Evolutionary conservation across 2,888 invertebrate genomes (phyloP).

Genomic region (Agrochola circellaris): DNA sequence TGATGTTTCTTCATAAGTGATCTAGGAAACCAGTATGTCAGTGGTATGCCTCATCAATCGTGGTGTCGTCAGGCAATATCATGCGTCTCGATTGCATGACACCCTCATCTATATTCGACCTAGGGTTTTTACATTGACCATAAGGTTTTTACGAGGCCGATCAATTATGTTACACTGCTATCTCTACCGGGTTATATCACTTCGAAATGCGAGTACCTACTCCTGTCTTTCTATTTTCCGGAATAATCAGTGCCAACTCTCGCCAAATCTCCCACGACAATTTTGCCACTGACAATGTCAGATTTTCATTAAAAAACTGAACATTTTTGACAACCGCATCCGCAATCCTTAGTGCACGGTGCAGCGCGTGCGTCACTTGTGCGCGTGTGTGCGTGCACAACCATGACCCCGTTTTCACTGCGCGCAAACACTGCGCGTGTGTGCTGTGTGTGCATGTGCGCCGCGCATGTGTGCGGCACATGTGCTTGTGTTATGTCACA

Average conservation of each 20-base stretch:
- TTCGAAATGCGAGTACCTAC: too few species aligned
- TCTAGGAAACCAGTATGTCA: conserved; percentile 1
- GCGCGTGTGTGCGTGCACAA: conserved; percentile 73
- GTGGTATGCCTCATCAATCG: not conserved
- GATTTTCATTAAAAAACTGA: conserved; percentile 23
- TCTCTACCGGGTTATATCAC: not conserved
- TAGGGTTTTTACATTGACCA: conserved; percentile 23
- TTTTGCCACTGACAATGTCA: not conserved
- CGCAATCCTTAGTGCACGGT: conserved; percentile 75
- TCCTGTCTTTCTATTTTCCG: not conserved
- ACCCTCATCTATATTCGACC: not conserved
- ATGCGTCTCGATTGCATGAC: not conserved
- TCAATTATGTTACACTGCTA: not conserved
- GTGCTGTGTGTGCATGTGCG: conserved; percentile 39
- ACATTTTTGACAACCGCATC: conserved; percentile 73
- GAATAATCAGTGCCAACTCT: not conserved
- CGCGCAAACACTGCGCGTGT: conserved; percentile 69
- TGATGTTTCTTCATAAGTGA: not conserved
- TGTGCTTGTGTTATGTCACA: conserved; percentile 81
- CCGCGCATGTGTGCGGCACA: conserved; percentile 65
- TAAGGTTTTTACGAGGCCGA: conserved; percentile 1
- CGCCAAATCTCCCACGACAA: not conserved
- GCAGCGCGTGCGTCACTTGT: conserved; percentile 68
- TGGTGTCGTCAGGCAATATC: conserved; percentile 20
- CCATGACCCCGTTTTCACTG: conserved; percentile 87